Evolutionary conservation across 2,113 vertebrate genomes (phyloP).

Genomic region (Jaculus jaculus): DNA sequence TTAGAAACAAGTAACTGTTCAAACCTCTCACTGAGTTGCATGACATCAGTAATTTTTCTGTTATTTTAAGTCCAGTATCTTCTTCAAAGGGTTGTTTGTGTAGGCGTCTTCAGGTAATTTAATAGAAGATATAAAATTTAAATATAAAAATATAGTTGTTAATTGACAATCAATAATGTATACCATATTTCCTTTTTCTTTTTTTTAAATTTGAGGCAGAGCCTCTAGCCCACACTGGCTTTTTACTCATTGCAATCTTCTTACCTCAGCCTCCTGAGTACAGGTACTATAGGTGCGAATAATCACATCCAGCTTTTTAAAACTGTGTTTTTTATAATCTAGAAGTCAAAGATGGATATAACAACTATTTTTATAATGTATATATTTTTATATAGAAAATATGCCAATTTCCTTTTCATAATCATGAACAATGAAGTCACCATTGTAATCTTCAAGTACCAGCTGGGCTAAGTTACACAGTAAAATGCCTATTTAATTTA

Average conservation of each 20-base stretch:
- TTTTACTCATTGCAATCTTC: too few species aligned
- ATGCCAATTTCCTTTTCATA: slow-evolving; percentile 16
- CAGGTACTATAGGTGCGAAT: too few species aligned
- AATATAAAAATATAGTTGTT: slow-evolving; percentile 34
- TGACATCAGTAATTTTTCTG: slow-evolving; percentile 19
- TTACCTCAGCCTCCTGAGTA: too few species aligned
- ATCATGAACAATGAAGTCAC: not conserved
- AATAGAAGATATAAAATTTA: slow-evolving; percentile 10
- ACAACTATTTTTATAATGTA: not conserved
- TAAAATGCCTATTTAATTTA: not conserved
- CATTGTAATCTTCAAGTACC: slow-evolving; percentile 6
- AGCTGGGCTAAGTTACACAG: not conserved
- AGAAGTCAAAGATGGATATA: slow-evolving; percentile 22
- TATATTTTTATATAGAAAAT: slow-evolving; percentile 47
- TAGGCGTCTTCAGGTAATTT: not conserved
- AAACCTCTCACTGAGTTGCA: not conserved
- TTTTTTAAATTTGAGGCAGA: too few species aligned
- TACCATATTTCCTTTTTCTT: not conserved
- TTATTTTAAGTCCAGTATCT: not conserved
- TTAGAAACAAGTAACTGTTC: not conserved
- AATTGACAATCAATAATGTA: not conserved
- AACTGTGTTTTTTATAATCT: not conserved
- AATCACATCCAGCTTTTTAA: not conserved
- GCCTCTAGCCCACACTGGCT: too few species aligned
- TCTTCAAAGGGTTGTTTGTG: slow-evolving; percentile 16